Percentiles rank a stretch among this genome's conserved stretches.
These are phyloP conservation scores for Globia sparganii DNA, from an alignment of 2,888 invertebrate species.

Conservation along the genomic window DNA sequence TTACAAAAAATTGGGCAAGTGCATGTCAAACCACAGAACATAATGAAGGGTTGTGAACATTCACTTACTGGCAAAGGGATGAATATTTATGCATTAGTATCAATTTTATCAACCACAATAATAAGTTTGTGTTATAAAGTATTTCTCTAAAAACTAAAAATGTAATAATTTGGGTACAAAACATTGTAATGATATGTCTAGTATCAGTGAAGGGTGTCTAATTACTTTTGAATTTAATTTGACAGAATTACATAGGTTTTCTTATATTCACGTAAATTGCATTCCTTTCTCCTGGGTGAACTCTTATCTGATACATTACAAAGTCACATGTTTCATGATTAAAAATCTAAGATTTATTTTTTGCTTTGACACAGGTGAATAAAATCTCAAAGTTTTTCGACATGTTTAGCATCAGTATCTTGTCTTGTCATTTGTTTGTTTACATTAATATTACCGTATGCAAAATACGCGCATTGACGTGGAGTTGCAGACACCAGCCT, in stretches of 20 bases:
- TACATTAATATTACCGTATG: too few species aligned
- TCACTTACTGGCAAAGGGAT: background rate
- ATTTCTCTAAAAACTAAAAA: background rate
- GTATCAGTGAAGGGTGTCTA: background rate
- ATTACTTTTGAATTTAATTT: too few species aligned
- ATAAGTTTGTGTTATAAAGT: background rate
- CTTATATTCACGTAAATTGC: background rate
- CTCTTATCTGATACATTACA: background rate
- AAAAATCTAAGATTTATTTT: background rate
- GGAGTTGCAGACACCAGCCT: too few species aligned
- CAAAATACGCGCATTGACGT: too few species aligned
- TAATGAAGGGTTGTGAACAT: background rate
- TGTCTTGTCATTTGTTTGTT: background rate
- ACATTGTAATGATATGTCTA: background rate
- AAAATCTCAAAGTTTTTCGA: background rate
- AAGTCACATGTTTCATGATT: background rate
- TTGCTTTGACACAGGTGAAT: background rate
- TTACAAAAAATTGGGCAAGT: background rate
- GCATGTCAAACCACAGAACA: background rate
- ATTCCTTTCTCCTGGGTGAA: background rate
- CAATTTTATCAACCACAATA: background rate
- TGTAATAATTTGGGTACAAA: background rate
- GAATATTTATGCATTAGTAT: background rate
- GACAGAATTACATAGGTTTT: background rate
- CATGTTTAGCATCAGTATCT: background rate